phyloP scores from a whole-genome alignment of 1,140 invertebrate genomes.

The Drosophila sproati region DNA sequence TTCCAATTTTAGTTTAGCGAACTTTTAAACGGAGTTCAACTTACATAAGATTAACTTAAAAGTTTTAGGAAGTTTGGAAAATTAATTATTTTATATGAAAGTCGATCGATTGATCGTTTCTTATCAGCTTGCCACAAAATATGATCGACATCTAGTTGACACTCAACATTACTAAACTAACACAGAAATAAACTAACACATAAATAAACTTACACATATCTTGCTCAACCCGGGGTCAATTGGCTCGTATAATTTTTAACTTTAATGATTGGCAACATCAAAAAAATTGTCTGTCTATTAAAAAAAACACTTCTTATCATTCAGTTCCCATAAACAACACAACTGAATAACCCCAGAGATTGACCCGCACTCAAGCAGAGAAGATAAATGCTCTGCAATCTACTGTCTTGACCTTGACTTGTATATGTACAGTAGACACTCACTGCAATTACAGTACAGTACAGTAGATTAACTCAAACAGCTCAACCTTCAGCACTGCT shows the following conservation, averaged over 20 bases:
- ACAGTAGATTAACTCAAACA: conserved; percentile 5
- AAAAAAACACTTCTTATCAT: conserved; percentile 21
- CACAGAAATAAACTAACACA: neutral
- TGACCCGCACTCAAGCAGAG: conserved; percentile 25
- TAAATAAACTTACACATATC: conserved; percentile 2
- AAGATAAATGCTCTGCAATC: conserved; percentile 30
- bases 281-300: conserved; percentile 3
- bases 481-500: conserved; percentile 21
- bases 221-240: conserved; percentile 9
- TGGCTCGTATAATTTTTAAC: conserved; percentile 9
- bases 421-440: conserved; percentile 20
- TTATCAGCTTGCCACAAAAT: neutral
- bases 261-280: conserved; percentile 2
- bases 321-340: conserved; percentile 4
- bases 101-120: conserved; percentile 1
- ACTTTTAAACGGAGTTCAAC: too few relatives aligned
- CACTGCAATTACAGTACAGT: conserved; percentile 4
- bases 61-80: too few relatives aligned
- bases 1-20: too few relatives aligned
- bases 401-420: conserved; percentile 28
- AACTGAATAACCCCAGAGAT: conserved; percentile 6
- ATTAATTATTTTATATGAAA: neutral
- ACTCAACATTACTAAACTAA: too few relatives aligned
- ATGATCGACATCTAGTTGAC: neutral
- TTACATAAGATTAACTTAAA: too few relatives aligned